These are phyloP conservation scores for Brachionichthys hirsutus DNA, from an alignment of 2,113 vertebrate genomes.

Conservation along the genomic window DNA sequence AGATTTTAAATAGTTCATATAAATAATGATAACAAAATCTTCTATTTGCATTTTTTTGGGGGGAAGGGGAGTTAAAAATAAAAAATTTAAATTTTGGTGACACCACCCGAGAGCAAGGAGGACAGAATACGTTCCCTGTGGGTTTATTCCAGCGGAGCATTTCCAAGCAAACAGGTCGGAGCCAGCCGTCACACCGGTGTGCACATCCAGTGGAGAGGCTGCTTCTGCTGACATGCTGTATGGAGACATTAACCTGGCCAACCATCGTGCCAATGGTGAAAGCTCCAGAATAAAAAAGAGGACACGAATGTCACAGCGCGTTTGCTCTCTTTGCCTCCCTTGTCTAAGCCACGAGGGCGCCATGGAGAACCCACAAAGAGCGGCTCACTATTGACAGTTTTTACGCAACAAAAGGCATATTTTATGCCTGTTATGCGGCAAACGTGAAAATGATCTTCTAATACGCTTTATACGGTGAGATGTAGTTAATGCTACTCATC, in stretches of 20 bases:
- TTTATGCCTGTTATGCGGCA: too few relatives aligned
- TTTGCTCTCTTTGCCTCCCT: slow-evolving; percentile 67
- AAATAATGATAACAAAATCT: slow-evolving; percentile 5
- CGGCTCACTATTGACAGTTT: neutral
- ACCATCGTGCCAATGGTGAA: slow-evolving; percentile 62
- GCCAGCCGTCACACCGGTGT: slow-evolving; percentile 54
- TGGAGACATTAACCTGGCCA: slow-evolving; percentile 77
- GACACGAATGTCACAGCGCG: slow-evolving; percentile 74
- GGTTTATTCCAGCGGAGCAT: slow-evolving; percentile 6
- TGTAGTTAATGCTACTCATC: too few relatives aligned
- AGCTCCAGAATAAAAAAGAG: slow-evolving; percentile 72
- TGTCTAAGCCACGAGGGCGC: slow-evolving; percentile 54
- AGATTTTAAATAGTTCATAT: too few relatives aligned
- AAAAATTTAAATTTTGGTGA: too few relatives aligned
- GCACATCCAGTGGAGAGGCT: slow-evolving; percentile 56
- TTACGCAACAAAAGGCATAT: too few relatives aligned
- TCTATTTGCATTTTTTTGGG: neutral
- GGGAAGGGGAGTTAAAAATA: too few relatives aligned
- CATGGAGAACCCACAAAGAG: slow-evolving; percentile 33
- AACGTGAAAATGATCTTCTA: too few relatives aligned
- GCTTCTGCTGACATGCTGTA: slow-evolving; percentile 72
- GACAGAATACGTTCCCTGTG: neutral
- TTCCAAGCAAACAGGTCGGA: slow-evolving; percentile 25
- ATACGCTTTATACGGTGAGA: too few relatives aligned
- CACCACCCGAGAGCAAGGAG: neutral